Base-by-base conservation (phyloP, 2,113 vertebrate species). In the Callithrix jacchus region DNA sequence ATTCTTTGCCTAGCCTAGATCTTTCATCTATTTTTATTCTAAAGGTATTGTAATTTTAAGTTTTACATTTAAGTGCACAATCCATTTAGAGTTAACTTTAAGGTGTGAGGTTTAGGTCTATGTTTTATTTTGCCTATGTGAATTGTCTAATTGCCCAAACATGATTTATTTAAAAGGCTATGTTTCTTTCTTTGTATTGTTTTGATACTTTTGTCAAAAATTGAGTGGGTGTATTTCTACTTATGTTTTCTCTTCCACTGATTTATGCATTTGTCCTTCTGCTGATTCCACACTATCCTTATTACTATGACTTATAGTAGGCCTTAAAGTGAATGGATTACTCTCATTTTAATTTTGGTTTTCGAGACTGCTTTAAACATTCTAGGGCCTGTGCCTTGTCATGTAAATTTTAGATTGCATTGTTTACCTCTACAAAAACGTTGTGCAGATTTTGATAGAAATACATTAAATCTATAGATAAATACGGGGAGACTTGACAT, bases 361-460 rank as follows among this genome's bases (percentile, higher is more conserved):
- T 61, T 47, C 47, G 84, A 91, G 32, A 85, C 91, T 81, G n/a
- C 85, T 94, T 79, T 47, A 68, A 87, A 73, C 88, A 74, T 90
- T 25, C 9, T 61, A 54, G 16, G 42, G 52, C 25, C 27, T 73
- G 4, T 80, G 27, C 82, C 27, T 89, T 76, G 30, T 40, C 66
- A 58, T 85, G 45, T 71, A 64, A 45, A 91, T 70, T 85, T 91
- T 81, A 32, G 23, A 68, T 30, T 66, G 32, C 6, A 8, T 64
- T 94, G 35, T 90, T 27, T 71, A 61, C 37, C 61, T 90, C 6
- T 87, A n/a, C 37, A 45, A 68, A 94, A 92, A 17, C 61, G 47
- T 90, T 76, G 27, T 91, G 20, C 58, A 37, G 47, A 42, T 85
- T 85, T 97, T 92, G 37, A 77, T 85, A 85, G n/a, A 32, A 85